A percentile compares a stretch with the other conserved stretches of the same genome.
These are phyloP conservation scores for Trisateles emortualis DNA, from an alignment of 2,888 invertebrate genomes.

Conservation along the genomic window DNA sequence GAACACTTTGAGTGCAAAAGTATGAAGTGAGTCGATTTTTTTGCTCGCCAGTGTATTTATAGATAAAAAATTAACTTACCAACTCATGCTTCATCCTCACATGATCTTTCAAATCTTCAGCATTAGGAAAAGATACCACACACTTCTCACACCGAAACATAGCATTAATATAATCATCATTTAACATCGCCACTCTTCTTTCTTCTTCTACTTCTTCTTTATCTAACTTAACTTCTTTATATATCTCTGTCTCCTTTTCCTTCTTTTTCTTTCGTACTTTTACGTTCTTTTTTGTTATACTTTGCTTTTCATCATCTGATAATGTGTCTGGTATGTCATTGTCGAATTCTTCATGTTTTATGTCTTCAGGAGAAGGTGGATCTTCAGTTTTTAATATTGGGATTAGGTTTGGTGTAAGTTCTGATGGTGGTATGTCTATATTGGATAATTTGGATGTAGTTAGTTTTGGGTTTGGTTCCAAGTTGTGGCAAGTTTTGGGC, in stretches of 20 bases:
- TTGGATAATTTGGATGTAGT: slow-evolving; percentile 20
- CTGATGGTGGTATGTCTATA: slow-evolving; percentile 5
- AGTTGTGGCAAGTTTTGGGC: slow-evolving; percentile 8
- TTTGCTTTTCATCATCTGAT: slow-evolving; percentile 34
- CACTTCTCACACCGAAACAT: slow-evolving; percentile 73
- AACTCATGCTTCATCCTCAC: slow-evolving; percentile 64
- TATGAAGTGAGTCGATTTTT: too few species aligned
- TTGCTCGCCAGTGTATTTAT: too few species aligned
- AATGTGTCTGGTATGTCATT: slow-evolving; percentile 4
- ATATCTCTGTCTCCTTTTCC: slow-evolving; percentile 40
- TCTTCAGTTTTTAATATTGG: slow-evolving; percentile 18
- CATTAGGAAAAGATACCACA: slow-evolving; percentile 69
- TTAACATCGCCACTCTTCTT: slow-evolving; percentile 49
- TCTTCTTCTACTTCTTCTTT: slow-evolving; percentile 64
- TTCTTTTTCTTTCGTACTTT: slow-evolving; percentile 26
- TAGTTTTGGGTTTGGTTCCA: slow-evolving; percentile 14
- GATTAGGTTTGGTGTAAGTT: slow-evolving; percentile 2
- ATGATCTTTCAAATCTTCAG: slow-evolving; percentile 75
- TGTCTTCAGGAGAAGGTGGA: background rate
- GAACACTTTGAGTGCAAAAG: too few species aligned
- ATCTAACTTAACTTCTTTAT: slow-evolving; percentile 60
- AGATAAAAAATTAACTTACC: too few species aligned
- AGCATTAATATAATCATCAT: slow-evolving; percentile 72
- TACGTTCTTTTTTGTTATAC: slow-evolving; percentile 1
- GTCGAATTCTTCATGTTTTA: slow-evolving; percentile 16